Evolutionary conservation across 2,888 invertebrate genomes (phyloP).

Genomic region (Pachliopta kotzebuea): DNA sequence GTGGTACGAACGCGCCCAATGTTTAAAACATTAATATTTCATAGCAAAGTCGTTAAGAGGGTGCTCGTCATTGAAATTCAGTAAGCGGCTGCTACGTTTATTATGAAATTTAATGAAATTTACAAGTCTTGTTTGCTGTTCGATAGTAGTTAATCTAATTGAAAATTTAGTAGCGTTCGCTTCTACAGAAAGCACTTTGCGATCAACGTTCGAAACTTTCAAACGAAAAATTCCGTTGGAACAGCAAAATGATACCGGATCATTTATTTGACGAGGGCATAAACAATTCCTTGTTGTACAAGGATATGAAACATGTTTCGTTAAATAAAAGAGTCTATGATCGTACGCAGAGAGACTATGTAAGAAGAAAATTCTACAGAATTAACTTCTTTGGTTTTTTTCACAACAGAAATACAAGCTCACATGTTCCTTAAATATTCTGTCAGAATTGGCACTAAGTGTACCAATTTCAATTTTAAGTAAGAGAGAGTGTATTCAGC

Average conservation of each 20-base stretch:
- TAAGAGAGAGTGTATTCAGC: no score
- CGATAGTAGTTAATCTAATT: constrained; percentile 40
- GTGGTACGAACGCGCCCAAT: no score
- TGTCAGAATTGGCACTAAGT: no score
- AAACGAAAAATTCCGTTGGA: neutral
- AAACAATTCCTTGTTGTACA: constrained; percentile 53
- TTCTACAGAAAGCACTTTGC: constrained; percentile 1
- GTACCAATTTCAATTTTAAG: no score
- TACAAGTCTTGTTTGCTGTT: constrained; percentile 55
- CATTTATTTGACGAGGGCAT: constrained; percentile 68
- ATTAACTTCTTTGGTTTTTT: neutral
- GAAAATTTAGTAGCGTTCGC: constrained; percentile 21
- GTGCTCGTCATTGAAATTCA: constrained; percentile 57
- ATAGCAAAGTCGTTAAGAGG: constrained; percentile 30
- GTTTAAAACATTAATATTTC: constrained; percentile 16
- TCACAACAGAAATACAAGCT: no score
- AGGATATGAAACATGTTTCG: constrained; percentile 66
- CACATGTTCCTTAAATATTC: no score
- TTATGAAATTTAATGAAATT: constrained; percentile 69
- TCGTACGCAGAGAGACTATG: constrained; percentile 64
- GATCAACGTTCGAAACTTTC: neutral
- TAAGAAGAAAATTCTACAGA: constrained; percentile 47
- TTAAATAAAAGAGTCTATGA: constrained; percentile 51
- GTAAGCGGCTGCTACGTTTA: constrained; percentile 53
- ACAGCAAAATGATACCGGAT: constrained; percentile 57